Conservation (phyloP, 2,888 invertebrate genomes). For the Drosophila mayaguana region DNA sequence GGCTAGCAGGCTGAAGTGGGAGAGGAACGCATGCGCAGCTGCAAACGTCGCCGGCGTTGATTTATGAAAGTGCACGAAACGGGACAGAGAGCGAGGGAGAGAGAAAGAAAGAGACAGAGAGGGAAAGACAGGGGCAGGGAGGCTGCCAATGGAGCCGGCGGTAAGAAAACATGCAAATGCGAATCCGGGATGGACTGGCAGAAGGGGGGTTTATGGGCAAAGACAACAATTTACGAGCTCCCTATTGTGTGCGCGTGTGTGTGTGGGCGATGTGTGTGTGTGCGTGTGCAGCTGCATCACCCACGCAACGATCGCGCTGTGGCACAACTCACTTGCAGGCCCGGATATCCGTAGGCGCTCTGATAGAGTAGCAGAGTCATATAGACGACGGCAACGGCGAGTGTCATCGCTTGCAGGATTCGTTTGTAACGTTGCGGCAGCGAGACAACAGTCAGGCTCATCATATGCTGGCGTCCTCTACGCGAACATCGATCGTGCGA, state of each 20-base stretch:
- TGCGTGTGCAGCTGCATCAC: constrained; percentile 8
- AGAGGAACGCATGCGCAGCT: constrained; percentile 72
- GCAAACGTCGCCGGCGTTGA: constrained; percentile 75
- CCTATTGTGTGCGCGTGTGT: background rate
- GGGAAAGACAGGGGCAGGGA: background rate
- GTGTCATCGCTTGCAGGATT: constrained; percentile 85
- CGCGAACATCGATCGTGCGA: constrained; percentile 61
- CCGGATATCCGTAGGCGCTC: constrained; percentile 85
- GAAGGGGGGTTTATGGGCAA: background rate
- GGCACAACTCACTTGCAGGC: constrained; percentile 79
- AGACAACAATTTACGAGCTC: constrained; percentile 66
- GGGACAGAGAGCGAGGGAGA: background rate
- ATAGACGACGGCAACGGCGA: constrained; percentile 84
- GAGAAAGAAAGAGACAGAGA: background rate
- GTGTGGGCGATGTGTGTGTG: background rate
- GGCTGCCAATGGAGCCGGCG: constrained; percentile 11
- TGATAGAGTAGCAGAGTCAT: constrained; percentile 85
- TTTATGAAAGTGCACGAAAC: constrained; percentile 81
- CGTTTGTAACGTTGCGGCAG: constrained; percentile 85
- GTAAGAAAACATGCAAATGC: constrained; percentile 58
- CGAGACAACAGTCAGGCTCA: constrained; percentile 85
- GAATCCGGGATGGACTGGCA: background rate
- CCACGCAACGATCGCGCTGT: constrained; percentile 33
- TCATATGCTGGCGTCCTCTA: constrained; percentile 78
- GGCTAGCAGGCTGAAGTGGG: background rate